phyloP scores from a whole-genome alignment of 2,113 vertebrate genomes.

The Ophthalmotilapia sp. region DNA sequence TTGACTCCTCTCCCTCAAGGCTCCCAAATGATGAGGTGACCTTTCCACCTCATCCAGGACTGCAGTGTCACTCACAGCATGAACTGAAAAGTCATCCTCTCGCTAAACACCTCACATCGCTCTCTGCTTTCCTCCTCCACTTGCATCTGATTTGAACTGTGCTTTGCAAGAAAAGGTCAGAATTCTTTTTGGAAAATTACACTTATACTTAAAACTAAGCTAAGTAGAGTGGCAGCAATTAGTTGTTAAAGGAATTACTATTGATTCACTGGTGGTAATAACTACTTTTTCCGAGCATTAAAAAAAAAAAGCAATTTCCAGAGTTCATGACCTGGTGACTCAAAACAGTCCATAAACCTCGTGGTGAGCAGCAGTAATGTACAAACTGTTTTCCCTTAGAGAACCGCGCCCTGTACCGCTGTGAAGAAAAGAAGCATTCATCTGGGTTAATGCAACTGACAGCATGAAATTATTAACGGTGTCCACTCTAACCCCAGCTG shows the following conservation, averaged over 20 bases:
- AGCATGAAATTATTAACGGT: neutral
- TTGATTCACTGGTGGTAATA: neutral
- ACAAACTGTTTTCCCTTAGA: neutral
- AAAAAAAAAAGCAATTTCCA: neutral
- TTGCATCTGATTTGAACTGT: slow-evolving; percentile 20
- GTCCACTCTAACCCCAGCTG: neutral
- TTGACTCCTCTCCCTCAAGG: slow-evolving; percentile 39
- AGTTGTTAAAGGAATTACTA: neutral
- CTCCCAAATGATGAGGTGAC: slow-evolving; percentile 53
- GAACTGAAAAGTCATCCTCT: slow-evolving; percentile 42
- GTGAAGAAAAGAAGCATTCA: neutral
- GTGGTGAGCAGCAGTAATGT: neutral
- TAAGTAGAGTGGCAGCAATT: neutral
- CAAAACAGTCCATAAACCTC: neutral
- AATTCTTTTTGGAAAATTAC: neutral
- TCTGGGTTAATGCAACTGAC: neutral
- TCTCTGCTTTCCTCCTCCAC: neutral
- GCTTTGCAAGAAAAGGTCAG: slow-evolving; percentile 32
- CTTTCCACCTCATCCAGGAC: slow-evolving; percentile 61
- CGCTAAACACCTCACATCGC: slow-evolving; percentile 32
- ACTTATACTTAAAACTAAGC: neutral
- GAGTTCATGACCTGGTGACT: neutral
- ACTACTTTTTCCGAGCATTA: neutral
- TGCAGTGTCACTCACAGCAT: slow-evolving; percentile 47
- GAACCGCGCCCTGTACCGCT: neutral